Conservation (phyloP, 2,797 vertebrate genomes). For the Telmatherina bonti region DNA sequence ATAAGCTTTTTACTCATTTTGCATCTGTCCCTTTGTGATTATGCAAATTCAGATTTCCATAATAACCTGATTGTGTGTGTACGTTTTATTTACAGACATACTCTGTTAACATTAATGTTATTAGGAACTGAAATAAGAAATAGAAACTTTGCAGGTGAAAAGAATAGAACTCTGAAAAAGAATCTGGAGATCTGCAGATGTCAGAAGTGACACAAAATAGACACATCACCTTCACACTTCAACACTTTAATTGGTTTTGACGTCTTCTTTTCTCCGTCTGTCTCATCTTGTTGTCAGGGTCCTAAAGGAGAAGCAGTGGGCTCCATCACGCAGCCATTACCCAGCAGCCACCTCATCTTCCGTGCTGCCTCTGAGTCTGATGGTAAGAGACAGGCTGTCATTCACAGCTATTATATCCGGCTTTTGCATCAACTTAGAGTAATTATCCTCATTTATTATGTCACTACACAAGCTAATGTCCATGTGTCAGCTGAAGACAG, state of each 20-base stretch:
- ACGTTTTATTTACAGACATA: slow-evolving; percentile 18
- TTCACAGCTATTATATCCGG: slow-evolving; percentile 23
- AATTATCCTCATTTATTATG: too few relatives aligned
- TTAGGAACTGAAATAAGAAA: not conserved
- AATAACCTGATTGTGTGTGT: slow-evolving; percentile 5
- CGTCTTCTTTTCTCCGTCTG: not conserved
- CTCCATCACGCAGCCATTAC: slow-evolving; percentile 97
- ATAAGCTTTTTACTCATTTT: slow-evolving; percentile 50
- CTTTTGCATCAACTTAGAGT: too few relatives aligned
- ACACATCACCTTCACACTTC: not conserved
- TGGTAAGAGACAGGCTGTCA: slow-evolving; percentile 82
- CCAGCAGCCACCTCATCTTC: slow-evolving; percentile 98
- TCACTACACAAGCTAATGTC: not conserved
- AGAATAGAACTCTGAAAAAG: not conserved
- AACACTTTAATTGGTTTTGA: not conserved
- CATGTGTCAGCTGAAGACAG: not conserved
- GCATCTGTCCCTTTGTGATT: slow-evolving; percentile 2
- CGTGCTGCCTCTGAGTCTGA: slow-evolving; percentile 97
- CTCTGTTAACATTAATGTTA: not conserved
- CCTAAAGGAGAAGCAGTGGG: slow-evolving; percentile 98
- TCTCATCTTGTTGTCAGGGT: slow-evolving; percentile 81
- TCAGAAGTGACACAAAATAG: not conserved
- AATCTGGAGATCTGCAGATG: not conserved
- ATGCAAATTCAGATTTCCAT: slow-evolving; percentile 25
- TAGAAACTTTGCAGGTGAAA: not conserved